Base-by-base conservation (phyloP, 1,140 invertebrate genomes). In the Papilio dardanus region DNA sequence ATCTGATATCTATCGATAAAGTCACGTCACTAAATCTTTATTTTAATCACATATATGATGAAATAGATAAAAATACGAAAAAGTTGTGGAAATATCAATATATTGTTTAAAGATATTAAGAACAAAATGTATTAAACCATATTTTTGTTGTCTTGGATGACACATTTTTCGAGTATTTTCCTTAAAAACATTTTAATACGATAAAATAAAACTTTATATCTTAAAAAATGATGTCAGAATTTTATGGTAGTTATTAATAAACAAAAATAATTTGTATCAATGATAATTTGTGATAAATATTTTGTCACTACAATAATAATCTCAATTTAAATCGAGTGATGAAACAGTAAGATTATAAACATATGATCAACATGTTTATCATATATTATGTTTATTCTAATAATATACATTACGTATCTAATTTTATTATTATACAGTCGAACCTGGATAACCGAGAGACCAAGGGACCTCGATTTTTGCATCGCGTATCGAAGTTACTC, bases 341-440 rank as follows among this genome's bases (percentile, higher is more conserved):
- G 68, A 71, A 71, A 71, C 24, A 71, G 10, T 21, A 35, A 37
- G 66, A 37, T 71, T 71, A 46, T 46, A 46, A 71, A 71, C 68
- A 24, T 3, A 21, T 3, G 14, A 28, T 46, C 68, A 40, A 71
- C 68, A 71, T 71, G 68, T 71, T 71, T 71, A 28, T 71, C 21
- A 16, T 21, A 35, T n/a, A 37, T 40, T 71, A 35, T 24, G 37
- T 71, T 71, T 42, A 71, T 71, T 28, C 35, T 42, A 71, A 58
- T 37, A 71, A 71, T 71, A 46, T 71, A 12, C 68, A 71, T 37
- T 21, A 37, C 33, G 66, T 33, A 68, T 66, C 62, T 28, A 12
- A 31, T 24, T 66, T 50, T 54, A 54, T 54, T 58, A 58, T 58
- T 24, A 58, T 12, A 28, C 28, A 35, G 6, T 35, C n/a, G n/a